Conservation (phyloP, 2,113 vertebrate species). For the Hystrix brachyura region DNA sequence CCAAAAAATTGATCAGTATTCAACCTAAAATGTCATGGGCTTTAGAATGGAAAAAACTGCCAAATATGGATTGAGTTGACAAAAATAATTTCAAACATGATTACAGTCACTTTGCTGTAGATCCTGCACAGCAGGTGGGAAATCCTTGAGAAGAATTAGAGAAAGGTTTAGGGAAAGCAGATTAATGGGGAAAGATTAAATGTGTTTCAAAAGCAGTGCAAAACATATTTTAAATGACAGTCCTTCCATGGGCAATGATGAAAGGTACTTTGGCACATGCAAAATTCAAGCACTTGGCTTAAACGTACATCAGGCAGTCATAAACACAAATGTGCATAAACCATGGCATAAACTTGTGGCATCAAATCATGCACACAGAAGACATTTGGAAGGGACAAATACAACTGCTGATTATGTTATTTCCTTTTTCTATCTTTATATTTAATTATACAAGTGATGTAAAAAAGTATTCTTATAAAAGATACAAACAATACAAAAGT, state of each 20-base stretch:
- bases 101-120: slow-evolving; percentile 88
- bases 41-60: slow-evolving; percentile 85
- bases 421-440: slow-evolving; percentile 8
- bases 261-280: slow-evolving; percentile 78
- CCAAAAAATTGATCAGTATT: slow-evolving; percentile 80
- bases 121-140: slow-evolving; percentile 88
- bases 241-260: slow-evolving; percentile 82
- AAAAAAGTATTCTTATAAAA: slow-evolving; percentile 35
- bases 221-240: slow-evolving; percentile 89
- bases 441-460: background rate
- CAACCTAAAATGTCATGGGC: slow-evolving; percentile 78
- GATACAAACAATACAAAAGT: background rate
- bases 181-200: slow-evolving; percentile 90
- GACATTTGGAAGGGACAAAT: background rate
- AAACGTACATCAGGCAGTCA: slow-evolving; percentile 61
- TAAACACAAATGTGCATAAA: slow-evolving; percentile 74
- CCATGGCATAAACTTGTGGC: background rate
- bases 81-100: slow-evolving; percentile 89
- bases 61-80: slow-evolving; percentile 90
- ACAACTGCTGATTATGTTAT: background rate
- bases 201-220: slow-evolving; percentile 88
- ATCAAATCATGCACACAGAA: background rate
- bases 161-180: slow-evolving; percentile 91
- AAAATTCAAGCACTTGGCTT: slow-evolving; percentile 81
- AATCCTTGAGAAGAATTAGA: slow-evolving; percentile 90